Evolutionary conservation across 2,888 invertebrate genomes (phyloP).

Genomic region (Endomychus coccineus): DNA sequence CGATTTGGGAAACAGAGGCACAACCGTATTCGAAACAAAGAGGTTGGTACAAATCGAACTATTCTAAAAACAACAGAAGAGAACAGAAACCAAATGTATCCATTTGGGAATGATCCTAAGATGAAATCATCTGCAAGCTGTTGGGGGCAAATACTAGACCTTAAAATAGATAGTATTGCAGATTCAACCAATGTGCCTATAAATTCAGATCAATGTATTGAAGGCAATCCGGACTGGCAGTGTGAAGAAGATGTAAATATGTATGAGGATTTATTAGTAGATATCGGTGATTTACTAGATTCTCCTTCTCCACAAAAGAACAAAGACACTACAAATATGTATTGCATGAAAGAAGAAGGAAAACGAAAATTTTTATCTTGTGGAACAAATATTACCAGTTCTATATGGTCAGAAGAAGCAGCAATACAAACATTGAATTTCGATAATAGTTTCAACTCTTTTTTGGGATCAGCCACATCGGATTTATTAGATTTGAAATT

Average conservation of each 20-base stretch:
- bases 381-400: slow-evolving; percentile 48
- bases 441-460: slow-evolving; percentile 27
- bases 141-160: no score
- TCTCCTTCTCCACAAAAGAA: slow-evolving; percentile 47
- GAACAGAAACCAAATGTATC: no score
- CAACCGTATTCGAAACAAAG: slow-evolving; percentile 20
- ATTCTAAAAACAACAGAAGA: neutral
- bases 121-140: no score
- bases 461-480: slow-evolving; percentile 20
- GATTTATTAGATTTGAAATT: slow-evolving; percentile 30
- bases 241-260: slow-evolving; percentile 40
- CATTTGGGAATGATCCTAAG: no score
- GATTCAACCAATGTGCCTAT: neutral
- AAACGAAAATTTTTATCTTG: slow-evolving; percentile 41
- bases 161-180: no score
- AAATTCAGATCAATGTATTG: no score
- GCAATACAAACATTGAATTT: slow-evolving; percentile 22
- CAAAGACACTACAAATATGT: slow-evolving; percentile 34
- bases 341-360: slow-evolving; percentile 32
- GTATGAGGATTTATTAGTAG: slow-evolving; percentile 55
- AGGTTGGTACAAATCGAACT: slow-evolving; percentile 1
- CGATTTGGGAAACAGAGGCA: slow-evolving; percentile 25
- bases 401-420: slow-evolving; percentile 47
- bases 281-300: slow-evolving; percentile 52
- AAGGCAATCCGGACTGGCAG: neutral